Percentiles rank a stretch among this genome's conserved stretches.
Conservation (phyloP, 2,797 vertebrate species). For the Chelmon rostratus region DNA sequence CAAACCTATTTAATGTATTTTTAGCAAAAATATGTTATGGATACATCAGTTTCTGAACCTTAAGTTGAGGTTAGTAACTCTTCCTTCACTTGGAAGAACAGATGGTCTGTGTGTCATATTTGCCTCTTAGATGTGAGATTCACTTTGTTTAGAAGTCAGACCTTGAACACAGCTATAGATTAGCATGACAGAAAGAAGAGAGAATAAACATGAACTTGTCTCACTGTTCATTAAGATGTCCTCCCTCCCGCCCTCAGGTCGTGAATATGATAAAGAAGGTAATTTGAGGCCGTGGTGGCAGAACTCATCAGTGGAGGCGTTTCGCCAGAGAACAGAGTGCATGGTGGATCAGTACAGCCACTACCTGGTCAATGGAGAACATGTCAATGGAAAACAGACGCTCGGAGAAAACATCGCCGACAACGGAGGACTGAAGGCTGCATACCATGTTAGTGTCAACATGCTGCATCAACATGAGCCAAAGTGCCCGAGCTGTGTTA, state of each 20-base stretch:
- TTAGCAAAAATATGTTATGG: no score
- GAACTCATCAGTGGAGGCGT: slow-evolving; percentile 94
- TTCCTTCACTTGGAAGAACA: neutral
- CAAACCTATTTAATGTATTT: no score
- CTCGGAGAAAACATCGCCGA: slow-evolving; percentile 98
- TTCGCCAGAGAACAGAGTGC: slow-evolving; percentile 93
- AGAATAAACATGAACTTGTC: neutral
- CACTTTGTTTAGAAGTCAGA: no score
- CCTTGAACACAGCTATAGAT: no score
- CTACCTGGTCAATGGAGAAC: slow-evolving; percentile 93
- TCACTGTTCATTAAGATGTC: neutral
- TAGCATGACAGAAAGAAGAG: no score
- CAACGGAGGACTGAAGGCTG: slow-evolving; percentile 96
- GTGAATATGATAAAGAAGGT: slow-evolving; percentile 97
- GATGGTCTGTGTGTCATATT: neutral
- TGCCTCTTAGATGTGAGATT: neutral
- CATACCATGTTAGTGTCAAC: slow-evolving; percentile 90
- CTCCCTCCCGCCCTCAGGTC: slow-evolving; percentile 80
- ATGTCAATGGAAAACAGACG: slow-evolving; percentile 94
- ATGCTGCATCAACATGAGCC: neutral
- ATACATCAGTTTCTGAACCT: neutral
- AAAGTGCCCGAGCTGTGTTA: neutral
- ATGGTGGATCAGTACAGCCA: slow-evolving; percentile 93
- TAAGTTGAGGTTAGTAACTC: neutral
- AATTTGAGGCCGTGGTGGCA: slow-evolving; percentile 97